Conservation (phyloP, 2,113 vertebrate genomes). For the Laticauda colubrina region DNA sequence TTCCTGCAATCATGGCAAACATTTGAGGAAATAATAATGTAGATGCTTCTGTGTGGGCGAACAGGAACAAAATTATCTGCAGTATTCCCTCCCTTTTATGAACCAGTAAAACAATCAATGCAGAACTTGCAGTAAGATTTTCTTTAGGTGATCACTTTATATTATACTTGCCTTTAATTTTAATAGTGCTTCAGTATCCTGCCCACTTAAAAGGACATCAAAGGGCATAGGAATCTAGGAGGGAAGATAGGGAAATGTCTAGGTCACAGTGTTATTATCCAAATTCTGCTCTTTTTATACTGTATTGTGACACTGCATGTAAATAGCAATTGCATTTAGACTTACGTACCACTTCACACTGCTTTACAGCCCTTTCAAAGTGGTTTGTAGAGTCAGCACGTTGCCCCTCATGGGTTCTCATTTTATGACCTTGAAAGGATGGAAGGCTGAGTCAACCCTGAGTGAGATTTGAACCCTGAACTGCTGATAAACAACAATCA, state of each 20-base stretch:
- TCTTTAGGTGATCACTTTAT: background rate
- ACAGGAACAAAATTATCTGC: background rate
- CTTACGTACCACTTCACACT: too few relatives aligned
- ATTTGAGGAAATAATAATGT: conserved; percentile 31
- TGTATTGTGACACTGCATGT: background rate
- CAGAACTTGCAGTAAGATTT: background rate
- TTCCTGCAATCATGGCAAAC: background rate
- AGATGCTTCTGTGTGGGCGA: background rate
- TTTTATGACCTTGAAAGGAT: too few relatives aligned
- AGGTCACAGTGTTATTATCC: background rate
- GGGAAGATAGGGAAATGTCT: background rate
- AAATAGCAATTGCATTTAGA: background rate
- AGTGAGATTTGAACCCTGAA: too few relatives aligned
- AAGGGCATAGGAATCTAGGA: too few relatives aligned
- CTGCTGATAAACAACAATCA: too few relatives aligned
- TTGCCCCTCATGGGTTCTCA: too few relatives aligned
- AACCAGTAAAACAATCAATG: background rate
- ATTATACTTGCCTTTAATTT: background rate
- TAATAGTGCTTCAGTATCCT: background rate
- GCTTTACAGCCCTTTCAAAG: too few relatives aligned
- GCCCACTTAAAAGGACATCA: background rate
- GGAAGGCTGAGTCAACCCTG: too few relatives aligned
- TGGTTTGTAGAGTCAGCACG: too few relatives aligned
- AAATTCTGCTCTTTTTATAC: background rate
- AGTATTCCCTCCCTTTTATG: background rate